Evolutionary conservation across 35 echinoderm and acorn worm genomes (phyloP), one percentile per base, ranked within the genome.

Genomic region (Apostichopus parvimensis): DNA sequence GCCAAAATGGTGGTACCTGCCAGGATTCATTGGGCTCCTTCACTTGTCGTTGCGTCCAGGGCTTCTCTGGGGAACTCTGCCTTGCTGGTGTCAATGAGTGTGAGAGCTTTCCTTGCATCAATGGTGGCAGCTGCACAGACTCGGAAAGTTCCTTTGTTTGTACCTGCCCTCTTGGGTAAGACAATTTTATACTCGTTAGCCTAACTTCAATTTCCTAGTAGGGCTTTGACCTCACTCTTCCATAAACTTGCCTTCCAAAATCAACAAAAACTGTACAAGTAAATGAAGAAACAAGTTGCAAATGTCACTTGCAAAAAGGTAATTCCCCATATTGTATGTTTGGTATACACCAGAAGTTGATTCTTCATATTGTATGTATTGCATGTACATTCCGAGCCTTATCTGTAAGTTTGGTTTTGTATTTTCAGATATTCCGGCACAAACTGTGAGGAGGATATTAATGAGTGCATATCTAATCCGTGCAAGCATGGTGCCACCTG

Each of bases 401-500:
- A 45, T 45, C 34, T 45, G 34, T 45, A 2, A 45, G 34, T 45
- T 45, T 45, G 34, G 34, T 45, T 45, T 45, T 45, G 34, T 45
- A 45, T 61, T 57, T 52, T 20, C 89, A 91, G 89, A 28, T 98
- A 93, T 81, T 77, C 72, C 9, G 97, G 97, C 0, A 72, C 6
- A 12, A 86, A 15, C 6, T 98, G 97, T 53, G 70, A 94, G 1
- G 53, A 5, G 5, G 94, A 95, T 70, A 91, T 96, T 54, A 87
- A 98, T 18, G 94, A 98, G 66, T 98, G 97, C 24, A 54, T 79
- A 9, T 96, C 97, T 20, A 25, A 98, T 81, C 97, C 97, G 0
- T 98, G 97, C 59, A 95, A 93, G 73, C 95, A 98, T 61, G 94
- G 94, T 14, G 97, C 94, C 14, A 28, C 21, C 1, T 98, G 97